Base-by-base conservation (phyloP, 2,888 invertebrate species). In the Mimumesa dahlbomi region DNA sequence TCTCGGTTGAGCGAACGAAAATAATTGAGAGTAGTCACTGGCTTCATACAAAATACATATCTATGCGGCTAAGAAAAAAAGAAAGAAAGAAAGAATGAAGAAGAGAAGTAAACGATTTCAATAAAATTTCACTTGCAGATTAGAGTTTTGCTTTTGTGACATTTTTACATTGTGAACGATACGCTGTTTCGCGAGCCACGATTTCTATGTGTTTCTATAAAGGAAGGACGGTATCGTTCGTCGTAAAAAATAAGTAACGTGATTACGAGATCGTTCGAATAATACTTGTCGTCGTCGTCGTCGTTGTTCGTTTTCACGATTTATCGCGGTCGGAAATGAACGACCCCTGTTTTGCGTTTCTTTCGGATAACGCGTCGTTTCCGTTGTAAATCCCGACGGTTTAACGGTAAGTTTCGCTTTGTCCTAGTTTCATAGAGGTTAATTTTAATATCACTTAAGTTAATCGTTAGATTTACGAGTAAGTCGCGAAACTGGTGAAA, bases 21-120 rank as follows among this genome's bases (percentile, higher is more conserved):
- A n/a, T n/a, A n/a, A n/a, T n/a, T n/a, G n/a, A n/a, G n/a, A n/a
- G n/a, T n/a, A n/a, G n/a, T n/a, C n/a, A n/a, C n/a, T n/a, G n/a
- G n/a, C n/a, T n/a, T n/a, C n/a, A n/a, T n/a, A n/a, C n/a, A n/a
- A n/a, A n/a, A n/a, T n/a, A n/a, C n/a, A n/a, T n/a, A n/a, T n/a
- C n/a, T n/a, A n/a, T n/a, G n/a, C n/a, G n/a, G n/a, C n/a, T n/a
- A n/a, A n/a, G n/a, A n/a, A n/a, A 88, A 88, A 82, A 84, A 85
- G 84, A 88, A 88, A 84, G 88, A 87, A 86, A 77, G 56, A 7
- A 6, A 88, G 88, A 82, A 84, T 85, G 84, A 88, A 88, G 84
- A 88, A 87, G 86, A 77, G 56, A 7, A 6, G 25, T 7, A 25
- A 25, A 25, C 25, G 25, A 25, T 3, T 3, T 25, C 25, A 25